Conservation (phyloP, 1,140 invertebrate species). For the Nixonia krombeini region DNA sequence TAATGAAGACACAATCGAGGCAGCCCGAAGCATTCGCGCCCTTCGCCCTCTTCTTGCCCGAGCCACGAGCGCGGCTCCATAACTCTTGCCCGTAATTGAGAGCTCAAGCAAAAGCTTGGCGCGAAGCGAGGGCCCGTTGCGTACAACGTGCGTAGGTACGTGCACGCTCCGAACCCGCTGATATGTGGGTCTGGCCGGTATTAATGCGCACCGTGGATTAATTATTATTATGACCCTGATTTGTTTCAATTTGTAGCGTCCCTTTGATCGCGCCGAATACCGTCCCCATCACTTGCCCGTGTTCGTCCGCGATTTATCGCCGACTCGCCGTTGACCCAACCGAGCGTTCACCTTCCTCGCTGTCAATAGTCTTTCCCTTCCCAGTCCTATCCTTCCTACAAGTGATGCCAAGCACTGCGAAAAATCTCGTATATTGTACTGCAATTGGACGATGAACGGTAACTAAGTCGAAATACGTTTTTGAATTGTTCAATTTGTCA, state of each 20-base stretch:
- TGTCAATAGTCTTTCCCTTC: constrained; percentile 1
- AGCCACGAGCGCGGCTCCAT: constrained; percentile 47
- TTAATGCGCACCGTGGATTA: constrained; percentile 65
- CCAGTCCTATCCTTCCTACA: no score
- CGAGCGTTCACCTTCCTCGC: constrained; percentile 18
- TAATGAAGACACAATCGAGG: constrained; percentile 66
- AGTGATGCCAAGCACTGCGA: no score
- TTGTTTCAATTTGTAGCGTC: constrained; percentile 68
- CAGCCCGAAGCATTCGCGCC: constrained; percentile 42
- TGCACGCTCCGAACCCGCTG: constrained; percentile 24
- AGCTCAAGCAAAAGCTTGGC: constrained; percentile 67
- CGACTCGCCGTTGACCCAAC: constrained; percentile 5
- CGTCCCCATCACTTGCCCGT: constrained; percentile 57
- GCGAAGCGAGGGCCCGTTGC: constrained; percentile 21
- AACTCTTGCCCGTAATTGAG: constrained; percentile 69
- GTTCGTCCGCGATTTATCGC: constrained; percentile 55
- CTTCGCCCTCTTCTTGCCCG: constrained; percentile 34
- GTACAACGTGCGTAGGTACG: constrained; percentile 44
- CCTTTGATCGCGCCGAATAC: constrained; percentile 65
- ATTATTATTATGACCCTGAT: constrained; percentile 69
- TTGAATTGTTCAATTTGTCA: no score
- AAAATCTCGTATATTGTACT: no score
- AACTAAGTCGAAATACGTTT: neutral
- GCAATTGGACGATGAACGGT: no score
- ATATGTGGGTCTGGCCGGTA: constrained; percentile 48